These are phyloP conservation scores for Drosophila micromelanica DNA, from an alignment of 1,140 invertebrate species.

Conservation along the genomic window DNA sequence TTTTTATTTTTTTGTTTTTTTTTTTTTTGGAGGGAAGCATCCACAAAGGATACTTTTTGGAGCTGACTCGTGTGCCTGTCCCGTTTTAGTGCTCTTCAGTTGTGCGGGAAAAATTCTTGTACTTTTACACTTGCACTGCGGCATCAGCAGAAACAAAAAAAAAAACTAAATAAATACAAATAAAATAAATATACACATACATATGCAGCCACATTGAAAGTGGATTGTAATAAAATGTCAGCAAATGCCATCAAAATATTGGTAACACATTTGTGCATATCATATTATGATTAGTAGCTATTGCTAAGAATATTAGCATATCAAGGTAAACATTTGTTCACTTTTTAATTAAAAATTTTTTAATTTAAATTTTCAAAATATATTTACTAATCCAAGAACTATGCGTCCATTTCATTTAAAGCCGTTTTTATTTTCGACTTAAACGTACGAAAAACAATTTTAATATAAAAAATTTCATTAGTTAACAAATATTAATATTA, in stretches of 20 bases:
- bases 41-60: slow-evolving; percentile 43
- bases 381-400: too few relatives aligned
- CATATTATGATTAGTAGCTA: slow-evolving; percentile 27
- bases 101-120: slow-evolving; percentile 21
- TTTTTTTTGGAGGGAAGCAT: neutral
- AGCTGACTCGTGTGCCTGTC: slow-evolving; percentile 3
- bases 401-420: too few relatives aligned
- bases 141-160: slow-evolving; percentile 35
- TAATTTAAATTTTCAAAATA: too few relatives aligned
- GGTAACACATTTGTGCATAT: slow-evolving; percentile 20
- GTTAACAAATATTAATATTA: too few relatives aligned
- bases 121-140: slow-evolving; percentile 9
- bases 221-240: slow-evolving; percentile 1
- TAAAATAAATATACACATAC: neutral
- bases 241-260: slow-evolving; percentile 16
- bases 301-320: too few relatives aligned
- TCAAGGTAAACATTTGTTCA: neutral
- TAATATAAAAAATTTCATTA: too few relatives aligned
- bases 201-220: neutral
- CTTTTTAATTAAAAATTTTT: too few relatives aligned
- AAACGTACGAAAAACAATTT: too few relatives aligned
- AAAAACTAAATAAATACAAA: neutral
- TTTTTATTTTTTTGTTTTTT: slow-evolving; percentile 18
- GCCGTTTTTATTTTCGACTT: too few relatives aligned
- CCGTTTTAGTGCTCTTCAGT: slow-evolving; percentile 46